These are phyloP conservation scores for Proterorhinus semilunaris DNA, from an alignment of 2,113 vertebrate species.

Conservation along the genomic window DNA sequence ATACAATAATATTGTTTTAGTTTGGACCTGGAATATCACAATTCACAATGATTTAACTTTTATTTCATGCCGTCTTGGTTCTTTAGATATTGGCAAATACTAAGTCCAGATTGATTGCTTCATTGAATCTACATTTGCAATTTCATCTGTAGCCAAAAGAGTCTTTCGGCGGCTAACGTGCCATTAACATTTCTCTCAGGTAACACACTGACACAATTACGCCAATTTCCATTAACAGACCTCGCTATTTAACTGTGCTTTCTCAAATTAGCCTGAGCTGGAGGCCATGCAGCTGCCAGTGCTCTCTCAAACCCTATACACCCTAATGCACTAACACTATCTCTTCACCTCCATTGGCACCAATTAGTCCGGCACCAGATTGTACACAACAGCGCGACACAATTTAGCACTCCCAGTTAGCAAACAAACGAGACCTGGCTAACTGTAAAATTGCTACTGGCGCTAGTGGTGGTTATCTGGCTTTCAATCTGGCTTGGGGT, in stretches of 20 bases:
- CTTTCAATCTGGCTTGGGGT: constrained; percentile 25
- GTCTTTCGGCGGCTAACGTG: too few relatives aligned
- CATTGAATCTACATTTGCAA: not conserved
- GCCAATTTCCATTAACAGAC: constrained; percentile 17
- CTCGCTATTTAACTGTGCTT: constrained; percentile 35
- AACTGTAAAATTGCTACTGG: constrained; percentile 36
- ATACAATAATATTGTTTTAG: too few relatives aligned
- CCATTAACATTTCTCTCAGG: too few relatives aligned
- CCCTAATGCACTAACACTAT: constrained; percentile 47
- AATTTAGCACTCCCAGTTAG: constrained; percentile 33
- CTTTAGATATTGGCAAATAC: too few relatives aligned
- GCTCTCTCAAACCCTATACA: constrained; percentile 55
- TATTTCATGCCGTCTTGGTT: too few relatives aligned
- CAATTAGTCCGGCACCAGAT: constrained; percentile 71
- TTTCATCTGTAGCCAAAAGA: not conserved
- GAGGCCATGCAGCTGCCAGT: constrained; percentile 62
- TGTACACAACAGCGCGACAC: constrained; percentile 45
- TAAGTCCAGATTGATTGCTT: not conserved
- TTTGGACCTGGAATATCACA: too few relatives aligned
- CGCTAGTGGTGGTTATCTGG: constrained; percentile 19
- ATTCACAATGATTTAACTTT: too few relatives aligned
- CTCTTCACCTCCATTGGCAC: constrained; percentile 62
- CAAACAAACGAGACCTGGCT: constrained; percentile 22
- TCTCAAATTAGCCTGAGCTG: constrained; percentile 50
- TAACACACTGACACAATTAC: not conserved